These are phyloP conservation scores for Actias luna DNA, from an alignment of 2,888 invertebrate species.

Conservation along the genomic window DNA sequence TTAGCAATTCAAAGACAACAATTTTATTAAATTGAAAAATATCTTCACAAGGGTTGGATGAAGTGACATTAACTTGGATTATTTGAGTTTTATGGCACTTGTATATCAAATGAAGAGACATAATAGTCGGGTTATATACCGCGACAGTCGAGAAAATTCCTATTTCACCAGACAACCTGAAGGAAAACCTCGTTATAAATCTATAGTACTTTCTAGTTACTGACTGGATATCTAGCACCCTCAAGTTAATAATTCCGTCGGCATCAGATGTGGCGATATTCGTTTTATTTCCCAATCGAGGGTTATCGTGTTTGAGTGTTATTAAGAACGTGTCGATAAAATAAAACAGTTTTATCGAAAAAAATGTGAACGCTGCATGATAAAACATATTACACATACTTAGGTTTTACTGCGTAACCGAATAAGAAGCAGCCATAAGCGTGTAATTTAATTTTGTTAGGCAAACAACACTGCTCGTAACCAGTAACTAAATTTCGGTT, in stretches of 20 bases:
- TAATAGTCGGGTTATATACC: too few species aligned
- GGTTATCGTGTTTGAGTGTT: too few species aligned
- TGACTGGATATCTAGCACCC: background rate
- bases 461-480: constrained; percentile 5
- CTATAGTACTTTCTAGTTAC: background rate
- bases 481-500: constrained; percentile 8
- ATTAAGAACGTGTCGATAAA: too few species aligned
- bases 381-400: background rate
- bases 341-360: too few species aligned
- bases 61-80: too few species aligned
- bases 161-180: background rate
- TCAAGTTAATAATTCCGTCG: background rate
- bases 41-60: too few species aligned
- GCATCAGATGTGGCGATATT: background rate
- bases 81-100: too few species aligned
- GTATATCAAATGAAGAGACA: too few species aligned
- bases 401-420: background rate
- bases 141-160: background rate
- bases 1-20: too few species aligned
- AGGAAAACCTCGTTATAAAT: background rate
- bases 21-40: too few species aligned
- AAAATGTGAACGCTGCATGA: background rate
- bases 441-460: constrained; percentile 9
- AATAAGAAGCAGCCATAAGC: background rate
- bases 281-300: background rate